Conservation (phyloP, 1,140 invertebrate genomes). For the Drosophila santomea region DNA sequence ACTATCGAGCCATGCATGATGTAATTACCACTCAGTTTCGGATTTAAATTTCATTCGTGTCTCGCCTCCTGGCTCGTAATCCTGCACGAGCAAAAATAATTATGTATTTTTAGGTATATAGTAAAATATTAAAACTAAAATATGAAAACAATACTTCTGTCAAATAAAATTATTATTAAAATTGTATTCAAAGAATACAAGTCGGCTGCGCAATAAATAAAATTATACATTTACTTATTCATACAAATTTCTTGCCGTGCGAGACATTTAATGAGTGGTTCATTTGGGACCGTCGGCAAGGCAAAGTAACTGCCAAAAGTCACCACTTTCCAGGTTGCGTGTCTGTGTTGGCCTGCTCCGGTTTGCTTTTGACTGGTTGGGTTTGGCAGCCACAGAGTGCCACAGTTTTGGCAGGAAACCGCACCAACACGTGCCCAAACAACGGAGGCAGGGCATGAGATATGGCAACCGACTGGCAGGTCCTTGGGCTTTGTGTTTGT, state of each 20-base stretch:
- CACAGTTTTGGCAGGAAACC: slow-evolving; percentile 54
- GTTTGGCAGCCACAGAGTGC: slow-evolving; percentile 47
- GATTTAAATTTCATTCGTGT: slow-evolving; percentile 43
- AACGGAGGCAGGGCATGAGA: background rate
- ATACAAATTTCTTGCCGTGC: slow-evolving; percentile 1
- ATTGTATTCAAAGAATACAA: no score
- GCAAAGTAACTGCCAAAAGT: slow-evolving; percentile 49
- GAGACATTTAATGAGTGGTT: slow-evolving; percentile 37
- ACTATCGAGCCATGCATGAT: slow-evolving; percentile 29
- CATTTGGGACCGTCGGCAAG: slow-evolving; percentile 34
- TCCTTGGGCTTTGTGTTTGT: slow-evolving; percentile 26
- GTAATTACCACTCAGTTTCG: slow-evolving; percentile 38
- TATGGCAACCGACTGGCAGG: slow-evolving; percentile 16
- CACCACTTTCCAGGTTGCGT: slow-evolving; percentile 38
- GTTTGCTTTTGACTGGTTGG: slow-evolving; percentile 24
- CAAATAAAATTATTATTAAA: background rate
- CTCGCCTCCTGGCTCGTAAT: background rate
- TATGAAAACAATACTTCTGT: no score
- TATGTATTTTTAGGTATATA: no score
- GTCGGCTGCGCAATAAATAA: no score
- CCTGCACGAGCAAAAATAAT: background rate
- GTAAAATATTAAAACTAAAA: no score
- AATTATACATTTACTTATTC: background rate
- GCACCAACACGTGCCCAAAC: slow-evolving; percentile 47
- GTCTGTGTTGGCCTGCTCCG: slow-evolving; percentile 20